Base-by-base conservation (phyloP, 1,140 invertebrate species). In the Onthophagus taurus region DNA sequence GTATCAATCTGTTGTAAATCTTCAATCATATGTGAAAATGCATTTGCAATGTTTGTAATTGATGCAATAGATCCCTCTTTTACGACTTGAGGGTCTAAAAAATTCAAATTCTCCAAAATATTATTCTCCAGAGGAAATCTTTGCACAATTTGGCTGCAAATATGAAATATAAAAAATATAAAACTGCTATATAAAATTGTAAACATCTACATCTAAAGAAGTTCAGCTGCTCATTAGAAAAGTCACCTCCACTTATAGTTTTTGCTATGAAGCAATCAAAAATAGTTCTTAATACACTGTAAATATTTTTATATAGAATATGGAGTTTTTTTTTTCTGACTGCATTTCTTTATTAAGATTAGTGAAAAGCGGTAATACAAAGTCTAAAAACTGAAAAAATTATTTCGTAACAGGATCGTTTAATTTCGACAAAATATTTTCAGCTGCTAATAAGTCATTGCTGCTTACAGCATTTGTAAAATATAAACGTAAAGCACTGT, bases 91-190 rank as follows among this genome's bases (percentile, higher is more conserved):
- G 43, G 34, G 37, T 45, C 26, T 29, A 45, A 6, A 36, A 37
- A 23, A 14, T 17, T 2, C 12, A 37, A 19, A 18, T 19, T 12
- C 29, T 37, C 6, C 17, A 36, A 23, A 26, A 26, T 14, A 29
- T 36, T 37, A 17, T 37, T 45, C 11, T 45, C 16, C n/a, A 45
- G 18, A 30, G 33, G 33, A 37, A 45, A 45, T 11, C 43, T 17
- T 19, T 2, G 4, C 4, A 29, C 11, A 26, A 45, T 45, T 37
- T 45, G 43, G 4, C 5, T 21, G 17, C 20, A 24, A n/a, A n/a
- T n/a, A n/a, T n/a, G n/a, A n/a, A n/a, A n/a, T n/a, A n/a, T n/a
- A n/a, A n/a, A n/a, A n/a, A n/a, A n/a, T n/a, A n/a, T n/a, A n/a
- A n/a, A 29, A 19, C 34, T 37, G 36, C 43, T 9, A 37, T 37